phyloP scores from a whole-genome alignment of 2,113 vertebrate species.

The Xenus cinereus region DNA sequence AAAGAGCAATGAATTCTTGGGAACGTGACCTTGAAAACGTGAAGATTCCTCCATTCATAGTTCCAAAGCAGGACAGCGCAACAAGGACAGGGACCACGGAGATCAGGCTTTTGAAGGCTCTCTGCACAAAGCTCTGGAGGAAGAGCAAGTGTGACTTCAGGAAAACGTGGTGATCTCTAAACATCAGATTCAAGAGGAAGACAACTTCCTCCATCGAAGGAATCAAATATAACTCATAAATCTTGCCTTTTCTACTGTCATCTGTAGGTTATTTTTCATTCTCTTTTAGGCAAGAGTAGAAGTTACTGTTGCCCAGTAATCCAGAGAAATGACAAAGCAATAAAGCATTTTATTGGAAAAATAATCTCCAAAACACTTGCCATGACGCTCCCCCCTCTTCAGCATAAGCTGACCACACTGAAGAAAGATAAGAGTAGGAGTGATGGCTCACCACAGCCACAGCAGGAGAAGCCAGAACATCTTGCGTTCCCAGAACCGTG shows the following conservation, averaged over 20 bases:
- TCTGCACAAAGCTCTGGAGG: conserved; percentile 82
- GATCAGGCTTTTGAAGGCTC: conserved; percentile 75
- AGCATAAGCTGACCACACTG: background rate
- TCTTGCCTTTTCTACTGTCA: background rate
- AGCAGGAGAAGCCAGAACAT: conserved; percentile 71
- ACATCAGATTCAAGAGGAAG: background rate
- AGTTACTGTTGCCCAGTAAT: background rate
- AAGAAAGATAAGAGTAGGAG: background rate
- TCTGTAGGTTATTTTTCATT: background rate
- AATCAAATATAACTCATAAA: background rate
- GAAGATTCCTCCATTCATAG: conserved; percentile 86
- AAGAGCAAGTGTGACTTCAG: background rate
- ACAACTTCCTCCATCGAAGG: background rate
- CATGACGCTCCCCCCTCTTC: background rate
- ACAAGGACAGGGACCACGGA: conserved; percentile 83
- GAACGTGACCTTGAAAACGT: conserved; percentile 76
- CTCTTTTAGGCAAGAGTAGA: background rate
- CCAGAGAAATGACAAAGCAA: background rate
- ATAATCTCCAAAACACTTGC: background rate
- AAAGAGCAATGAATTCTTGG: background rate
- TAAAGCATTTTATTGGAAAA: background rate
- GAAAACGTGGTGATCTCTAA: background rate
- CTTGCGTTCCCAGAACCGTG: conserved; percentile 62
- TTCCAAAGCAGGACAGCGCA: conserved; percentile 85
- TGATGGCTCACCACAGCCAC: conserved; percentile 71